Percentiles rank a stretch among this genome's conserved stretches.
Evolutionary conservation across 2,113 vertebrate species (phyloP).

Genomic region (Chamaea fasciata): DNA sequence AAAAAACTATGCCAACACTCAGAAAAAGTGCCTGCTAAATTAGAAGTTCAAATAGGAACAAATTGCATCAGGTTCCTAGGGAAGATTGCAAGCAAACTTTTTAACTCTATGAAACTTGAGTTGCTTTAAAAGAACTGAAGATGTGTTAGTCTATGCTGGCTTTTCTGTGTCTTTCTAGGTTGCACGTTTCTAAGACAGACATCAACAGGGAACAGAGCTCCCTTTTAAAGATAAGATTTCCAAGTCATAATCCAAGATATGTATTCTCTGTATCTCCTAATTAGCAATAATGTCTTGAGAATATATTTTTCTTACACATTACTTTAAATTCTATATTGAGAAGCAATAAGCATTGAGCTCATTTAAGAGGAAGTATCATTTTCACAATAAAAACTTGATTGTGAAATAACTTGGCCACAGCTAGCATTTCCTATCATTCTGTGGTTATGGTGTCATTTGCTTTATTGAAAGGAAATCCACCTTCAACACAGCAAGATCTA

Average conservation of each 20-base stretch:
- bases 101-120: background rate
- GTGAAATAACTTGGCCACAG: background rate
- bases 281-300: background rate
- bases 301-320: background rate
- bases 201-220: background rate
- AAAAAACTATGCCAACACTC: background rate
- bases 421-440: conserved; percentile 2
- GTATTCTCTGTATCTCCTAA: background rate
- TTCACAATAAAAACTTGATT: conserved; percentile 3
- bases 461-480: background rate
- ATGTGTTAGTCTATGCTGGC: background rate
- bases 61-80: background rate
- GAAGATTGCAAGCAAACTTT: background rate
- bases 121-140: background rate
- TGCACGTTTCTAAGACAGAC: background rate
- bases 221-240: background rate
- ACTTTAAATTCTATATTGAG: background rate
- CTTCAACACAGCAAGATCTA: background rate
- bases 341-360: background rate
- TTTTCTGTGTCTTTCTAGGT: background rate
- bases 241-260: background rate
- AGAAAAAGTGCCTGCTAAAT: background rate
- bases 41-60: background rate
- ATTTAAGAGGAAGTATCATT: conserved; percentile 18
- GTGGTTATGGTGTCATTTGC: background rate